phyloP scores from a whole-genome alignment of 2,797 vertebrate species.

The Megaceryle alcyon region DNA sequence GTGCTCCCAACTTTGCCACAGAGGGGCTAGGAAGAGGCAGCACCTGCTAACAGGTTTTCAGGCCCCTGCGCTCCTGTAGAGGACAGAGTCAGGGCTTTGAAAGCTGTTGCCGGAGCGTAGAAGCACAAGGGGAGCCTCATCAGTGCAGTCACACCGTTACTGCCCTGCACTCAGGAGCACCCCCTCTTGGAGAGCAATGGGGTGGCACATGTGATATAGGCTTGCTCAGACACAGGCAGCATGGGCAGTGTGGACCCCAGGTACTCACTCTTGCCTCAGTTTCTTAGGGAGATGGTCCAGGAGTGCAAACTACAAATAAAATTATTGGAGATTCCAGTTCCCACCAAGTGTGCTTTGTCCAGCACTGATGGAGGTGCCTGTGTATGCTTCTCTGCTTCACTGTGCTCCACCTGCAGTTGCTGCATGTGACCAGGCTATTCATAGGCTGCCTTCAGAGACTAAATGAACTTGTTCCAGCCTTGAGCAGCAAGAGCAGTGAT shows the following conservation, averaged over 20 bases:
- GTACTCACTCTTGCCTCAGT: not conserved
- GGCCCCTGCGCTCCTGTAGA: accelerated
- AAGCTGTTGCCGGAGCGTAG: not conserved
- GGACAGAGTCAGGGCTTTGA: not conserved
- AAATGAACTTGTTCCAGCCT: not conserved
- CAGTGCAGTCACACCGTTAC: not conserved
- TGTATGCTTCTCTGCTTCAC: not conserved
- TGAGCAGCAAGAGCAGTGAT: not conserved
- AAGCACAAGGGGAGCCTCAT: not conserved
- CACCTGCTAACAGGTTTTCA: not conserved
- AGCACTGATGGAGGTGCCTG: accelerated
- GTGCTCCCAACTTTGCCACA: accelerated
- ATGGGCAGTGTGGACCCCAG: accelerated
- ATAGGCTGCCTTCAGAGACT: not conserved
- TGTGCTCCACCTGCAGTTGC: not conserved
- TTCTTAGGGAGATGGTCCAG: not conserved
- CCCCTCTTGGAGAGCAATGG: no score
- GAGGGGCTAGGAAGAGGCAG: not conserved
- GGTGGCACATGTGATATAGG: accelerated
- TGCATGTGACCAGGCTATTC: not conserved
- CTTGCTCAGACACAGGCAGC: not conserved
- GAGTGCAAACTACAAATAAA: not conserved
- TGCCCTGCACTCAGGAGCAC: accelerated
- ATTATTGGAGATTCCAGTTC: not conserved
- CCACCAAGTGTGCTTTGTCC: not conserved